phyloP scores from a whole-genome alignment of 1,140 invertebrate genomes.

The Pseudomyrmex concolor region DNA sequence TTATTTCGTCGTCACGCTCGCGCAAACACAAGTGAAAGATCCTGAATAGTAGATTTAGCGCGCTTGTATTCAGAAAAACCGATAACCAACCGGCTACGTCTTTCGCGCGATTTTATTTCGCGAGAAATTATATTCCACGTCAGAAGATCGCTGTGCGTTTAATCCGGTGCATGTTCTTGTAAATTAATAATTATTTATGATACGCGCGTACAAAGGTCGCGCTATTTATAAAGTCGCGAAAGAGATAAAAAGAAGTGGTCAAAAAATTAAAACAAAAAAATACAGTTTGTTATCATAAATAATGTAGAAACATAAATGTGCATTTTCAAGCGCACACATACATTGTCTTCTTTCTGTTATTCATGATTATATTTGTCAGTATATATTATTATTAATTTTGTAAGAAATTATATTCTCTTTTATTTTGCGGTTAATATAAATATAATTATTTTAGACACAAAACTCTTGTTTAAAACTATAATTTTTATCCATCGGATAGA shows the following conservation, averaged over 20 bases:
- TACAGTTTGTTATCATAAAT: neutral
- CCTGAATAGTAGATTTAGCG: conserved; percentile 14
- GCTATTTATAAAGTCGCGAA: neutral
- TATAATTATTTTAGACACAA: no score
- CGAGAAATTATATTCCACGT: neutral
- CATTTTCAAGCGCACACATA: no score
- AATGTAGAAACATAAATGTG: no score
- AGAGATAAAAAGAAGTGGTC: neutral
- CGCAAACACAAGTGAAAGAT: neutral
- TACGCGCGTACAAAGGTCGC: neutral
- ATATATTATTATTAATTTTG: no score
- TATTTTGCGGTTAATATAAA: no score
- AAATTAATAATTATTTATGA: neutral
- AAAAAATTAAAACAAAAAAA: neutral
- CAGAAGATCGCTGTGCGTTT: no score
- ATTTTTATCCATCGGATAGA: no score
- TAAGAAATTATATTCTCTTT: no score
- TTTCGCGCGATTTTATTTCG: neutral
- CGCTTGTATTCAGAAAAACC: conserved; percentile 11
- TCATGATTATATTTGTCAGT: no score
- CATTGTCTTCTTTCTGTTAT: no score
- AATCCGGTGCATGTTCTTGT: neutral
- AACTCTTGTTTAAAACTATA: no score
- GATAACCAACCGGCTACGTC: neutral
- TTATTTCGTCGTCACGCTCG: conserved; percentile 42